phyloP scores from a whole-genome alignment of 2,797 vertebrate genomes.

The Karalla daura region DNA sequence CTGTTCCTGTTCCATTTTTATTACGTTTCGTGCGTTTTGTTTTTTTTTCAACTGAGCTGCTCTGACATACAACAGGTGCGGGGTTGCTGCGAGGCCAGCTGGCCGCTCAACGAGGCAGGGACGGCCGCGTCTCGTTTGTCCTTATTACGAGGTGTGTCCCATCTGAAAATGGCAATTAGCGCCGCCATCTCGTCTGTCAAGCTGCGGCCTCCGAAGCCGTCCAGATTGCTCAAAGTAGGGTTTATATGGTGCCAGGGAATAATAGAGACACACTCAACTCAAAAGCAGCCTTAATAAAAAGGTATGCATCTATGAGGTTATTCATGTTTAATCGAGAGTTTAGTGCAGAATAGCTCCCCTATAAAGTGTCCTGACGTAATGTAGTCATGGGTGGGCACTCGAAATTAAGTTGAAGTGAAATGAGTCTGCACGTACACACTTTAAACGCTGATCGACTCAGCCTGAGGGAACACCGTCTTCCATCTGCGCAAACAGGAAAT shows the following conservation, averaged over 20 bases:
- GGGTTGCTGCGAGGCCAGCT: not conserved
- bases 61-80: slow-evolving; percentile 1
- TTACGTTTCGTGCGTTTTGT: not conserved
- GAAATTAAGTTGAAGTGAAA: too few relatives aligned
- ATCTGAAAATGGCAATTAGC: slow-evolving; percentile 1
- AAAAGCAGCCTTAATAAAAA: not conserved
- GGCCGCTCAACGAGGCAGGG: not conserved
- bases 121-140: not conserved
- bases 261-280: not conserved
- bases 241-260: not conserved
- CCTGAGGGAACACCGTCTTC: not conserved
- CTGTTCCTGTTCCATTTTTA: not conserved
- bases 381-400: too few relatives aligned
- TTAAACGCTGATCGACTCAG: not conserved
- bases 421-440: too few relatives aligned
- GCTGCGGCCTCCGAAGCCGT: not conserved
- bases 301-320: too few relatives aligned
- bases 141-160: not conserved
- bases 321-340: too few relatives aligned
- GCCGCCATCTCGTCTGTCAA: slow-evolving; percentile 4
- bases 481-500: slow-evolving; percentile 8
- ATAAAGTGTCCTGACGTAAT: too few relatives aligned
- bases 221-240: not conserved
- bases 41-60: not conserved
- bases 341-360: too few relatives aligned